Conservation (phyloP, 2,113 vertebrate genomes). For the Misgurnus anguillicaudatus region DNA sequence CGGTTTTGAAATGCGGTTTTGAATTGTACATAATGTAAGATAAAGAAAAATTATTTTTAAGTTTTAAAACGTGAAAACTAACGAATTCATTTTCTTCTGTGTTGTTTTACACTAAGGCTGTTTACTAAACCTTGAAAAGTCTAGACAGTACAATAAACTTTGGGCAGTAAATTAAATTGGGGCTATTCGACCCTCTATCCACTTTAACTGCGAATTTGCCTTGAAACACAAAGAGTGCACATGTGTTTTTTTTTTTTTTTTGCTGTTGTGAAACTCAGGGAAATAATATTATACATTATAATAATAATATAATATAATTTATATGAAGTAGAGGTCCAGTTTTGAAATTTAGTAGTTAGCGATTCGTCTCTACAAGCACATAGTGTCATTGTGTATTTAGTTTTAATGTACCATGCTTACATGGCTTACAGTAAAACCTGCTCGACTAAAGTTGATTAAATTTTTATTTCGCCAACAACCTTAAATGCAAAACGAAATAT, state of each 20-base stretch:
- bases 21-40: neutral
- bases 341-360: too few species aligned
- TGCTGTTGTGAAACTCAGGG: neutral
- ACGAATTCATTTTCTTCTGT: constrained; percentile 66
- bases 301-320: too few species aligned
- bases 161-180: constrained; percentile 98
- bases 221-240: constrained; percentile 77
- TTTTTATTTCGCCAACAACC: neutral
- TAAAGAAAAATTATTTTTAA: neutral
- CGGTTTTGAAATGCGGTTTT: neutral
- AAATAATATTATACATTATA: too few species aligned
- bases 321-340: too few species aligned
- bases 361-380: too few species aligned
- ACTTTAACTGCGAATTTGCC: constrained; percentile 83
- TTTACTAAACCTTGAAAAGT: constrained; percentile 99
- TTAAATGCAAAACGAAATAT: constrained; percentile 5
- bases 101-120: constrained; percentile 82
- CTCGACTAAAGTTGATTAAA: neutral
- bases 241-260: constrained; percentile 49
- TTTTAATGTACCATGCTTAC: too few species aligned
- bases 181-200: constrained; percentile 93
- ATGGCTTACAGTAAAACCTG: neutral
- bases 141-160: constrained; percentile 99
- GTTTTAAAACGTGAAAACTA: constrained; percentile 5
- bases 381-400: too few species aligned